phyloP scores from a whole-genome alignment of 2,113 vertebrate species.

The Hystrix cristata region DNA sequence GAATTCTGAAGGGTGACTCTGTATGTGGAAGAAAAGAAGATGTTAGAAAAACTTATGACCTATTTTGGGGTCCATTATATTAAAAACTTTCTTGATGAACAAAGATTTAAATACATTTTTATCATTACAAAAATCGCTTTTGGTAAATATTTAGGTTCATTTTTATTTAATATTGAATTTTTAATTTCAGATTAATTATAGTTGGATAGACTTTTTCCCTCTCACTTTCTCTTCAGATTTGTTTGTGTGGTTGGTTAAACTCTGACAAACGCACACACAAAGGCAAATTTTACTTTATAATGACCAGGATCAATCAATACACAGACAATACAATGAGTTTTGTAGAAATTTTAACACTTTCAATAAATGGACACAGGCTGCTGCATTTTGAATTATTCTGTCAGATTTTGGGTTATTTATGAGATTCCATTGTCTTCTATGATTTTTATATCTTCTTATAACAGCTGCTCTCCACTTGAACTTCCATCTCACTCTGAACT shows the following conservation, averaged over 20 bases:
- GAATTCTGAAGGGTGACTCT: background rate
- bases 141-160: background rate
- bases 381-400: background rate
- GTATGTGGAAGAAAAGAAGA: background rate
- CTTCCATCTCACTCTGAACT: background rate
- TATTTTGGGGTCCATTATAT: background rate
- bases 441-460: background rate
- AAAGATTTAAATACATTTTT: background rate
- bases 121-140: background rate
- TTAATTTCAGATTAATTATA: background rate
- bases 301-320: background rate
- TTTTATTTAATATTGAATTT: background rate
- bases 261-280: background rate
- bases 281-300: background rate
- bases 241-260: background rate
- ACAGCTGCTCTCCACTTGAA: background rate
- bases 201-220: background rate
- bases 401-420: background rate
- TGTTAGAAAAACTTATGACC: background rate
- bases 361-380: background rate
- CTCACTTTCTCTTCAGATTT: background rate
- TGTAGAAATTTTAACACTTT: background rate
- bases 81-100: background rate
- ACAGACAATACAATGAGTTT: background rate
- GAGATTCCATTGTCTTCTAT: background rate